These are phyloP conservation scores for Cuculus canorus DNA, from an alignment of 2,797 vertebrate species.

Conservation along the genomic window DNA sequence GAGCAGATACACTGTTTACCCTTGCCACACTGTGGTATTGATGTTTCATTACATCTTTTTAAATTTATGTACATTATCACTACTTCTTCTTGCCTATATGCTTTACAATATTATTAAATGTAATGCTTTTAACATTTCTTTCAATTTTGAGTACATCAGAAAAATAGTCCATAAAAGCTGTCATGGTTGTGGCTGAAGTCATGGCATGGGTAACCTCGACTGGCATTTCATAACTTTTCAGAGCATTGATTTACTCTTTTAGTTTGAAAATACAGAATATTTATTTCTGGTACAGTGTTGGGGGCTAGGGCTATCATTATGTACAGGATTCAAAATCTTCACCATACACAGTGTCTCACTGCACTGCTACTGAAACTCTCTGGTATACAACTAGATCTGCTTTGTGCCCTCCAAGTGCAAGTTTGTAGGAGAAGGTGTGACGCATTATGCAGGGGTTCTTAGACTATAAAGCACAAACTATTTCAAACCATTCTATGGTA, in stretches of 20 bases:
- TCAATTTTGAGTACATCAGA: background rate
- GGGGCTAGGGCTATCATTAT: background rate
- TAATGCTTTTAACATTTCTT: background rate
- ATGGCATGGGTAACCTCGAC: fast-evolving
- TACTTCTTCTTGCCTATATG: background rate
- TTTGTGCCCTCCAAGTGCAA: background rate
- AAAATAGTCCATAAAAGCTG: background rate
- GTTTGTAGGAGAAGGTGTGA: background rate
- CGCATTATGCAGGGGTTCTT: background rate
- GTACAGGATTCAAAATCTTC: background rate
- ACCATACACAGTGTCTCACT: fast-evolving
- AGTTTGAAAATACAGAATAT: background rate
- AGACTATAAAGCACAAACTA: background rate
- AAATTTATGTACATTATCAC: background rate
- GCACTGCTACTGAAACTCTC: background rate
- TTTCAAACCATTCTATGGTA: background rate
- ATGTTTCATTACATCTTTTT: background rate
- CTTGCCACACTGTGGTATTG: background rate
- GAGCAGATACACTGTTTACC: background rate
- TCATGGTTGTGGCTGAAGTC: background rate
- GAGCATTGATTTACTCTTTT: background rate
- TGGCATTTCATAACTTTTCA: background rate
- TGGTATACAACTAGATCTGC: background rate
- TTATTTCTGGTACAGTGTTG: background rate
- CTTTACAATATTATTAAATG: background rate